Base-by-base conservation (phyloP, 2,888 invertebrate species). In the Ditylenchus weischeri region DNA sequence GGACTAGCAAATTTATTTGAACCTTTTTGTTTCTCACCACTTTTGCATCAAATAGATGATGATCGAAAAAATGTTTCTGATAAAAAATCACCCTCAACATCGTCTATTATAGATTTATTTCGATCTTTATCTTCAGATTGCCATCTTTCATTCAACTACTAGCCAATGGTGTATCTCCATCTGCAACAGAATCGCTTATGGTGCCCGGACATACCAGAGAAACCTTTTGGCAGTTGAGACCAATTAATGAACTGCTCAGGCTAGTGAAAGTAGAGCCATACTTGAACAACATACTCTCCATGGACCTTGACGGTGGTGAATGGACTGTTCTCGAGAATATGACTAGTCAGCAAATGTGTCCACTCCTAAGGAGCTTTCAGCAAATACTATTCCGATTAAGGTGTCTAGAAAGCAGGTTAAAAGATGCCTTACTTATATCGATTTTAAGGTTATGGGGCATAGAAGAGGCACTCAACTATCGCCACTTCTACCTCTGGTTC, bases 231-330 rank as follows among this genome's bases (percentile, higher is more conserved):
- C 29, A 59, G 7, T 47, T 68, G 8, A 18, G n/a, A 18, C 50
- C 65, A 6, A 15, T 68, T 8, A 48, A 23, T 11, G 49, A 65
- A 2, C 38, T 68, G 13, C 10, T 68, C 13, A 47, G 50, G 15
- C 35, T 18, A 19, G 23, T 19, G 23, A 23, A 57, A n/a, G 29
- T 35, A 11, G 18, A 57, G 11, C 6, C 58, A 63, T 47, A 62
- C 19, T 29, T 18, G n/a, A 15, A 11, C 18, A 66, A 66, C 10
- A 36, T 68, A 15, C 50, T 68, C 4, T n/a, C 36, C 8, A 51
- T 68, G 21, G 68, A 68, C 36, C 47, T 68, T 21, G 59, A 68
- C 13, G 68, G 68, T 38, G 60, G 51, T 23, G 68, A 68, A 48
- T 68, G 68, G 68, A 51, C 48, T 38, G 21, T 66, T 48, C 29